phyloP scores from a whole-genome alignment of 2,113 vertebrate genomes.

The Leptodactylus fuscus region DNA sequence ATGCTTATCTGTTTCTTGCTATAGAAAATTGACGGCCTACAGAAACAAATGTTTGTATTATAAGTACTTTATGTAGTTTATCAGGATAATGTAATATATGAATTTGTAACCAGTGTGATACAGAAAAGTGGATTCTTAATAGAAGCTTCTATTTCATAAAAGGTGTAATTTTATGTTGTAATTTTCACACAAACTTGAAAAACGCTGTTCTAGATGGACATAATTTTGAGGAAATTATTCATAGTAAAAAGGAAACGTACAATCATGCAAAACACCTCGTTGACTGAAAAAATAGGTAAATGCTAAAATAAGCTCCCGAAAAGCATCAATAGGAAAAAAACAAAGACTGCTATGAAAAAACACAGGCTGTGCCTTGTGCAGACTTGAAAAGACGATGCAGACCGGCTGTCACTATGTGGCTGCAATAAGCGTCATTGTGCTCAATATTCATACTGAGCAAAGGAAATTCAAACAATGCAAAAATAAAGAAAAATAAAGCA shows the following conservation, averaged over 20 bases:
- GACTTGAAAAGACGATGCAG: constrained; percentile 67
- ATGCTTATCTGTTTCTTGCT: too few relatives aligned
- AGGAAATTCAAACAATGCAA: constrained; percentile 63
- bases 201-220: background rate
- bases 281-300: constrained; percentile 48
- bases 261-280: background rate
- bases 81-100: background rate
- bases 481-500: background rate
- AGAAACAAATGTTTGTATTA: too few relatives aligned
- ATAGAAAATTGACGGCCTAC: too few relatives aligned
- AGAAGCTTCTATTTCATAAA: background rate
- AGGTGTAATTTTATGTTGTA: background rate
- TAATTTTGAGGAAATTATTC: background rate
- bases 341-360: constrained; percentile 34
- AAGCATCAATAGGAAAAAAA: constrained; percentile 10
- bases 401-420: constrained; percentile 66
- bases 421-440: constrained; percentile 69
- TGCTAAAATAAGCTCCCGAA: constrained; percentile 37
- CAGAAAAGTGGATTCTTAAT: background rate
- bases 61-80: background rate
- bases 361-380: constrained; percentile 64
- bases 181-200: background rate
- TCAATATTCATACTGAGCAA: constrained; percentile 65
- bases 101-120: background rate
- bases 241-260: background rate